Percentiles rank a stretch among this genome's conserved stretches.
phyloP scores from a whole-genome alignment of 1,140 invertebrate genomes.

The Hylyphantes graminicola region DNA sequence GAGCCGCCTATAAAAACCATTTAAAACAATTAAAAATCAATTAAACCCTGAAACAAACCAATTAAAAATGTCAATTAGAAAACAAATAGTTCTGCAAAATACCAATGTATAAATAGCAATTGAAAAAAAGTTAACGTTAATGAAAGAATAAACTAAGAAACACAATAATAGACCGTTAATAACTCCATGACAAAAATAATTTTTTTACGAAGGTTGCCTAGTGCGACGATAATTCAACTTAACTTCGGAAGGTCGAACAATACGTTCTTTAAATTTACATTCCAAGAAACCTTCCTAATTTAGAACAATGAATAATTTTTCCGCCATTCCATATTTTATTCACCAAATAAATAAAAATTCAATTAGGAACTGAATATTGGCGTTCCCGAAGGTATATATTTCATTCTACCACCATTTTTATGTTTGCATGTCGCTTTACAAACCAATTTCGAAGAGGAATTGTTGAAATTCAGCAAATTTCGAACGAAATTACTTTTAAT shows the following conservation, averaged over 20 bases:
- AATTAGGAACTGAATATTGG: slow-evolving; percentile 15
- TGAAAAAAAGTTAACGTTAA: too few relatives aligned
- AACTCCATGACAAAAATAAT: neutral
- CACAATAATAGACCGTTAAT: slow-evolving; percentile 15
- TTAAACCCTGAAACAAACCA: too few relatives aligned
- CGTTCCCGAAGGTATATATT: slow-evolving; percentile 13
- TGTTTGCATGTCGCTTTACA: neutral
- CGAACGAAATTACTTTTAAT: slow-evolving; percentile 18
- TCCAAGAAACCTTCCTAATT: slow-evolving; percentile 24
- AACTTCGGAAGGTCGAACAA: too few relatives aligned
- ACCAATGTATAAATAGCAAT: too few relatives aligned
- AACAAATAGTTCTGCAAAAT: too few relatives aligned
- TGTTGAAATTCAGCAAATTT: slow-evolving; percentile 2
- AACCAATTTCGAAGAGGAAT: slow-evolving; percentile 4
- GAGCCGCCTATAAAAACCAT: too few relatives aligned
- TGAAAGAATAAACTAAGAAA: too few relatives aligned
- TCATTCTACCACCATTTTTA: neutral
- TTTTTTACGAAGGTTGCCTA: neutral
- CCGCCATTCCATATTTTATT: slow-evolving; percentile 10
- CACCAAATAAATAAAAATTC: slow-evolving; percentile 29
- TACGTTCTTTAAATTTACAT: slow-evolving; percentile 14
- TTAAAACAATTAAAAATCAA: too few relatives aligned
- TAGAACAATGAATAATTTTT: neutral
- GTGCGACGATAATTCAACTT: neutral
- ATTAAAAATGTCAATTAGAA: too few relatives aligned